These are phyloP conservation scores for Amiota minor DNA, from an alignment of 2,888 invertebrate species.

Conservation along the genomic window DNA sequence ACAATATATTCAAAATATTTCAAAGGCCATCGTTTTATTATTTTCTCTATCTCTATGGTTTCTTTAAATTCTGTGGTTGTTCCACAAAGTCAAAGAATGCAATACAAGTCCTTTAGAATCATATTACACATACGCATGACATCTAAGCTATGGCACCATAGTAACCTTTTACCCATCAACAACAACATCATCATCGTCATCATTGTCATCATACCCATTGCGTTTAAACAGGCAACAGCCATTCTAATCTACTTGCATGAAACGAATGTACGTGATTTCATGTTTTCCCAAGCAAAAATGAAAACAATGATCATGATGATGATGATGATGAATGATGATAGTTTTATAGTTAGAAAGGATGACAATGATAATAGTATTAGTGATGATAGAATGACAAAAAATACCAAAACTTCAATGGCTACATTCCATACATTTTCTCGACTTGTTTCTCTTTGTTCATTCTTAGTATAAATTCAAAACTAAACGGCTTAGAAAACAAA, in stretches of 20 bases:
- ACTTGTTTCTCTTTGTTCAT: neutral
- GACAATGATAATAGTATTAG: neutral
- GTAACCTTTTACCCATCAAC: neutral
- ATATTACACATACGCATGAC: neutral
- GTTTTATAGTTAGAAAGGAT: neutral
- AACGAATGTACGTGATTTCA: constrained; percentile 7
- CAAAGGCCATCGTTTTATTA: too few species aligned
- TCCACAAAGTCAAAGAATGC: neutral
- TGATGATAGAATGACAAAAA: neutral
- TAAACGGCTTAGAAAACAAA: constrained; percentile 45
- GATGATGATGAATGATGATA: too few species aligned
- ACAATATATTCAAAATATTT: too few species aligned
- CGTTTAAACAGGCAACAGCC: neutral
- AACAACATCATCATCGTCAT: neutral
- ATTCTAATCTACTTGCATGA: neutral
- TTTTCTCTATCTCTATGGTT: too few species aligned
- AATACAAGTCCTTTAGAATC: constrained; percentile 4
- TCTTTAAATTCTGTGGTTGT: neutral
- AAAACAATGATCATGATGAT: neutral
- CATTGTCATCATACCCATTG: neutral
- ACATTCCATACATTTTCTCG: neutral
- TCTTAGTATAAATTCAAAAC: neutral
- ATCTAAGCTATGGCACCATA: neutral
- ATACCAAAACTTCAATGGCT: neutral
- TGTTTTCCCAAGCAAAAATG: neutral